phyloP scores from a whole-genome alignment of 2,797 vertebrate species.

The Ficedula albicollis region DNA sequence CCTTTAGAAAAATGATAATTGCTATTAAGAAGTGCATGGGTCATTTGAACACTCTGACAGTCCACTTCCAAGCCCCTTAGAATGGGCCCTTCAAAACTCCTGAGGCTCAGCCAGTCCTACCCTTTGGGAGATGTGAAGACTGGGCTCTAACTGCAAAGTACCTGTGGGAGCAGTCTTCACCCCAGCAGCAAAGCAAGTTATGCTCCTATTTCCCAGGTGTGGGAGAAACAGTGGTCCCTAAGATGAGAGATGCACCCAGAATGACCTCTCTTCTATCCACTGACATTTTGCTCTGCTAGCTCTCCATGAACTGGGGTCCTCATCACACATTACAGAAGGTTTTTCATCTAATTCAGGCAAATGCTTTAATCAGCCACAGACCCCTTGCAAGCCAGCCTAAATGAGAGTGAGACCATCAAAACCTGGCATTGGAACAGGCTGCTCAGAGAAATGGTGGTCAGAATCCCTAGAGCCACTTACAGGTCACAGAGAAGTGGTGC shows the following conservation, averaged over 20 bases:
- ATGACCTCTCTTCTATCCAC: not conserved
- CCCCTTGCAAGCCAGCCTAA: not conserved
- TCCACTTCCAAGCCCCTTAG: not conserved
- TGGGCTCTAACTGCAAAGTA: not conserved
- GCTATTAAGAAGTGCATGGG: not conserved
- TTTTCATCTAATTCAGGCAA: not conserved
- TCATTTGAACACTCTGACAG: not conserved
- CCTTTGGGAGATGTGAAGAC: not conserved
- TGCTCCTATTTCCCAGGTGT: fast-evolving
- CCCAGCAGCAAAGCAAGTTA: not conserved
- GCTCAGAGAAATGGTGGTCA: not conserved
- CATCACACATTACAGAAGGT: not conserved
- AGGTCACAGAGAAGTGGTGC: not conserved
- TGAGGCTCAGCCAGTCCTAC: not conserved
- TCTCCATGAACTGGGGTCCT: fast-evolving
- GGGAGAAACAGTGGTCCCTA: not conserved
- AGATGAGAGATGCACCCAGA: not conserved
- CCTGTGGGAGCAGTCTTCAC: not conserved
- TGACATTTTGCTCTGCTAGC: not conserved
- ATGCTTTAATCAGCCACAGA: not conserved
- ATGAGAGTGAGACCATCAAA: not conserved
- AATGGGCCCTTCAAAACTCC: not conserved
- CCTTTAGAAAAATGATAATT: conserved; percentile 11
- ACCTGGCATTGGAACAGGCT: not conserved
- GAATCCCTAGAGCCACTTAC: not conserved